Evolutionary conservation across 1,140 invertebrate species (phyloP).

Genomic region (Physella acuta): DNA sequence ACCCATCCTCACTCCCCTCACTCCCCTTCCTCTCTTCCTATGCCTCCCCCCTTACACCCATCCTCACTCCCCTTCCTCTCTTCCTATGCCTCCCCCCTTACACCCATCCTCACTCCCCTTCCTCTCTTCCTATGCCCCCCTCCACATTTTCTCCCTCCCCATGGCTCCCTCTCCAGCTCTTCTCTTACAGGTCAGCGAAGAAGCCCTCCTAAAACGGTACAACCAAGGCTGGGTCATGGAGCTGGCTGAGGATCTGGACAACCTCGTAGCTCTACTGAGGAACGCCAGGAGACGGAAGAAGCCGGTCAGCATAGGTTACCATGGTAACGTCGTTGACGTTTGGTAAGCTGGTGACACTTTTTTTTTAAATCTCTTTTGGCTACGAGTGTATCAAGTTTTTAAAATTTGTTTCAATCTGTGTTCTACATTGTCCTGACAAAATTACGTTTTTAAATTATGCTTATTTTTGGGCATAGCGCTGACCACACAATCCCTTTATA

Average conservation of each 20-base stretch:
- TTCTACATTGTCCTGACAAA: neutral
- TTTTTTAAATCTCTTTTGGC: no score
- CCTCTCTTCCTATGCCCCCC: no score
- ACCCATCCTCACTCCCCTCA: no score
- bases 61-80: no score
- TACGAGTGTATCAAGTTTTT: neutral
- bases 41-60: no score
- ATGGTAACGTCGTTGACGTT: slow-evolving; percentile 65
- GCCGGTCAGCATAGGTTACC: slow-evolving; percentile 68
- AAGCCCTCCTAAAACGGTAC: slow-evolving; percentile 67
- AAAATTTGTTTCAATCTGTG: neutral
- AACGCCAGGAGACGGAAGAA: slow-evolving; percentile 49
- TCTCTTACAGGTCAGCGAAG: slow-evolving; percentile 65
- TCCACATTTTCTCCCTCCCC: no score
- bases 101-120: no score
- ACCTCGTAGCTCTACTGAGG: slow-evolving; percentile 62
- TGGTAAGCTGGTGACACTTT: slow-evolving; percentile 58
- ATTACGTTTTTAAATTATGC: neutral
- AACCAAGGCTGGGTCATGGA: slow-evolving; percentile 70
- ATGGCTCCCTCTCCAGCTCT: no score
- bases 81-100: no score
- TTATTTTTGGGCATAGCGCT: no score
- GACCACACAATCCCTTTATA: no score
- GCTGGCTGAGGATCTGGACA: slow-evolving; percentile 63
- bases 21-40: no score